A percentile compares a stretch with the other conserved stretches of the same genome.
Conservation (phyloP, 1,140 invertebrate species). For the Megalonaias nervosa region DNA sequence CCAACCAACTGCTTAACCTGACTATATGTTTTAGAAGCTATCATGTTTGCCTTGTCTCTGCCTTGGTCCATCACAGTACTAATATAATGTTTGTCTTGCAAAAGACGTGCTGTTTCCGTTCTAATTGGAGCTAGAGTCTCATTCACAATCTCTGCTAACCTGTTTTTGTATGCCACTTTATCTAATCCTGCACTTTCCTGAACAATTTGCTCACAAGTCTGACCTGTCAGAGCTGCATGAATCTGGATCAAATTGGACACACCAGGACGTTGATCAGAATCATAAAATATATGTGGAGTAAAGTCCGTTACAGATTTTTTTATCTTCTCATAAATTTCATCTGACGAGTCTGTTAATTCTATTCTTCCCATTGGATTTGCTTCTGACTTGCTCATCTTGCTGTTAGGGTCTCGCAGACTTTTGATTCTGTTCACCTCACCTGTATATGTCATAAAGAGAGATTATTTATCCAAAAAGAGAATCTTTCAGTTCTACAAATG, state of each 20-base stretch:
- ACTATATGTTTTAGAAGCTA: slow-evolving; percentile 80
- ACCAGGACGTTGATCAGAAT: slow-evolving; percentile 84
- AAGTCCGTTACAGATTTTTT: slow-evolving; percentile 95
- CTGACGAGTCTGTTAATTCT: slow-evolving; percentile 84
- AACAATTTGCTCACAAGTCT: slow-evolving; percentile 81
- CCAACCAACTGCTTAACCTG: slow-evolving; percentile 77
- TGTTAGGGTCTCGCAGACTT: slow-evolving; percentile 73
- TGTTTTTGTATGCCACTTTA: slow-evolving; percentile 86
- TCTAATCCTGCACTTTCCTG: slow-evolving; percentile 77
- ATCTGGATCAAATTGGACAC: slow-evolving; percentile 92
- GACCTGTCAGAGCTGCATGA: slow-evolving; percentile 79
- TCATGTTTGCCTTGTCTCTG: slow-evolving; percentile 78
- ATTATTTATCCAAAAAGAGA: background rate
- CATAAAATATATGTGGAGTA: slow-evolving; percentile 84
- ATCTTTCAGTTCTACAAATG: background rate
- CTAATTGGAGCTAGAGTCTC: slow-evolving; percentile 83
- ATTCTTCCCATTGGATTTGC: slow-evolving; percentile 84
- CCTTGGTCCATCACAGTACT: slow-evolving; percentile 80
- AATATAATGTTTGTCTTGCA: slow-evolving; percentile 79
- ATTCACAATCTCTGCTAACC: slow-evolving; percentile 83
- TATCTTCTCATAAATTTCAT: slow-evolving; percentile 85
- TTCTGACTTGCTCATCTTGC: slow-evolving; percentile 99
- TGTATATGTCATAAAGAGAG: slow-evolving; percentile 32
- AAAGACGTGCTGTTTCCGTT: slow-evolving; percentile 75
- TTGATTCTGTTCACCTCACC: slow-evolving; percentile 60